Evolutionary conservation across 2,888 invertebrate genomes (phyloP).

Genomic region (Vesta saturnalis): DNA sequence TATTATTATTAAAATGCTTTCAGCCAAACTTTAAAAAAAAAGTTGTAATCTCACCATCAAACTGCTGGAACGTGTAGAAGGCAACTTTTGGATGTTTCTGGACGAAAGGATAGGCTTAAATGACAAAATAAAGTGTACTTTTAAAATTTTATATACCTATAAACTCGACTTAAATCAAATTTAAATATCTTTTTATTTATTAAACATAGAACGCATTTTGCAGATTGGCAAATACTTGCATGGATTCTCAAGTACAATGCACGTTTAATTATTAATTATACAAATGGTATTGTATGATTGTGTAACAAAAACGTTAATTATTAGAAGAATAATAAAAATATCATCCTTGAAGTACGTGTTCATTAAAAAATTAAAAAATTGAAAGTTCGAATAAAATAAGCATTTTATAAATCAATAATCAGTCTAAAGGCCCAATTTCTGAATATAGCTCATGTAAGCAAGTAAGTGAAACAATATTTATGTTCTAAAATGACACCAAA

Average conservation of each 20-base stretch:
- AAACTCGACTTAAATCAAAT: neutral
- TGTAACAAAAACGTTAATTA: too few species aligned
- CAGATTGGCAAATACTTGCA: too few species aligned
- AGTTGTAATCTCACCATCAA: slow-evolving; percentile 28
- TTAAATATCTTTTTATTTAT: neutral
- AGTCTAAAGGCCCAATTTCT: too few species aligned
- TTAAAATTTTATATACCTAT: neutral
- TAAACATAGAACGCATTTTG: too few species aligned
- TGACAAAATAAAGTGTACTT: slow-evolving; percentile 31
- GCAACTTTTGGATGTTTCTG: slow-evolving; percentile 34
- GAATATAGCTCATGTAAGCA: too few species aligned
- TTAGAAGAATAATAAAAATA: too few species aligned
- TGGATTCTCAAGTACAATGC: too few species aligned
- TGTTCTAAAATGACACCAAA: neutral
- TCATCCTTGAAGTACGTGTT: too few species aligned
- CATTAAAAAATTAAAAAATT: neutral
- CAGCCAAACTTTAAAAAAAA: slow-evolving; percentile 17
- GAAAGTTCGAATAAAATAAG: neutral
- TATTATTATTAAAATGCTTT: slow-evolving; percentile 8
- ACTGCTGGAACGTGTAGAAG: slow-evolving; percentile 31
- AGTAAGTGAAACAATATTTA: neutral
- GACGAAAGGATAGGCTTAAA: slow-evolving; percentile 33
- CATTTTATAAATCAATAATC: too few species aligned
- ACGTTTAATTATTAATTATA: too few species aligned
- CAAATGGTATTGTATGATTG: too few species aligned